phyloP scores from a whole-genome alignment of 1,140 invertebrate genomes.

The Teleopsis dalmanni region DNA sequence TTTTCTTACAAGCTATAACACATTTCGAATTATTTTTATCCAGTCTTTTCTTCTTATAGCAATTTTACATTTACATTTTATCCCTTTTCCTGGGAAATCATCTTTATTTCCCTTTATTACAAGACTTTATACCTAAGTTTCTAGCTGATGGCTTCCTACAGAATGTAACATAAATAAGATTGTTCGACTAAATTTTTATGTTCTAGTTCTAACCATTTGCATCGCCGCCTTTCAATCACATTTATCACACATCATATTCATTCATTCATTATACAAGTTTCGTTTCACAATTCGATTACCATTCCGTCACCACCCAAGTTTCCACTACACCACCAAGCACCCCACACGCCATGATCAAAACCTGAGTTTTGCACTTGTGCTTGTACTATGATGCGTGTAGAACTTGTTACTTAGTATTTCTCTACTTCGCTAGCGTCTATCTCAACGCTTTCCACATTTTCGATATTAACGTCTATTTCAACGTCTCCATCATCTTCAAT shows the following conservation, averaged over 20 bases:
- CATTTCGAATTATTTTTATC: background rate
- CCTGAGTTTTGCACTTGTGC: constrained; percentile 16
- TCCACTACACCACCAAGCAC: constrained; percentile 1
- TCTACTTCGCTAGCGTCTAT: constrained; percentile 1
- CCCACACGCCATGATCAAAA: constrained; percentile 17
- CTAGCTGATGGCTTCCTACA: too few species aligned
- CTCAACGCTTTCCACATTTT: constrained; percentile 6
- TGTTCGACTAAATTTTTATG: too few species aligned
- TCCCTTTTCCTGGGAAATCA: background rate
- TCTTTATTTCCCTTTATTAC: background rate
- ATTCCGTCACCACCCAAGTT: background rate
- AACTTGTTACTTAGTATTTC: background rate
- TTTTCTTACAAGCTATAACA: too few species aligned
- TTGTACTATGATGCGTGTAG: constrained; percentile 8
- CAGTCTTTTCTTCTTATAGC: too few species aligned
- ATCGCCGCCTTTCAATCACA: too few species aligned
- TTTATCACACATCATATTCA: background rate
- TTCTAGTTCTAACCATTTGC: too few species aligned
- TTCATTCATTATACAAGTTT: background rate
- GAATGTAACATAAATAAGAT: too few species aligned
- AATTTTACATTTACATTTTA: background rate
- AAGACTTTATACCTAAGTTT: background rate
- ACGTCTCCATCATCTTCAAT: too few species aligned
- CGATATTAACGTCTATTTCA: too few species aligned
- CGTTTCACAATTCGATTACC: background rate